Percentiles rank a stretch among this genome's conserved stretches.
Evolutionary conservation across 2,888 invertebrate genomes (phyloP).

Genomic region (Cetonia aurata): DNA sequence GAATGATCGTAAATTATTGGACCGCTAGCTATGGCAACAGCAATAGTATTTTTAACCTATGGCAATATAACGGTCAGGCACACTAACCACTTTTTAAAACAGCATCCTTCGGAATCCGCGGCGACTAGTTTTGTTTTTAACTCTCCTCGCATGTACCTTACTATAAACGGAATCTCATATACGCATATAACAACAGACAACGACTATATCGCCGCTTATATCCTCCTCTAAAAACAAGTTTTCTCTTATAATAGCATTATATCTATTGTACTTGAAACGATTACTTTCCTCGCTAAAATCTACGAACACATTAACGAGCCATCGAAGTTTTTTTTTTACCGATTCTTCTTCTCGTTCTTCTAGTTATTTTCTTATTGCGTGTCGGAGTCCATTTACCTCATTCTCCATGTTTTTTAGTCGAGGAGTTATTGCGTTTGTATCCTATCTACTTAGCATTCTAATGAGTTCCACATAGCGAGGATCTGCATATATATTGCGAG

Average conservation of each 20-base stretch:
- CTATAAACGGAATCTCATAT: neutral
- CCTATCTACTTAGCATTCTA: conserved; percentile 12
- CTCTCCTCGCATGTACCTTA: neutral
- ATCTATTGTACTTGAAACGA: neutral
- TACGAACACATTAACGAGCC: neutral
- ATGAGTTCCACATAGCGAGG: conserved; percentile 8
- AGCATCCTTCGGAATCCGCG: conserved; percentile 20
- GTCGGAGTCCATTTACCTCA: conserved; percentile 6
- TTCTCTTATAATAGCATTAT: conserved; percentile 14
- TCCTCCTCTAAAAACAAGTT: conserved; percentile 21
- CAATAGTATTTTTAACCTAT: conserved; percentile 41
- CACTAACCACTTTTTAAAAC: conserved; percentile 42
- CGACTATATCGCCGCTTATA: neutral
- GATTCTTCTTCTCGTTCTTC: conserved; percentile 1
- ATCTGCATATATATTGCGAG: too few relatives aligned
- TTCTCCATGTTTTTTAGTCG: neutral
- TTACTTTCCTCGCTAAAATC: conserved; percentile 28
- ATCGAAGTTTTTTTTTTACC: conserved; percentile 7
- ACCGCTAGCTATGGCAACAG: conserved; percentile 13
- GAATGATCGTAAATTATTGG: conserved; percentile 23
- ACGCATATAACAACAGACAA: neutral
- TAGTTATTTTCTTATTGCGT: conserved; percentile 8
- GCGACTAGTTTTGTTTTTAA: conserved; percentile 24
- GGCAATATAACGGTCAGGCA: conserved; percentile 42
- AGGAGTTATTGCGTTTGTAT: conserved; percentile 15